These are phyloP conservation scores for Melanitta fusca DNA, from an alignment of 2,797 vertebrate genomes.

Conservation along the genomic window DNA sequence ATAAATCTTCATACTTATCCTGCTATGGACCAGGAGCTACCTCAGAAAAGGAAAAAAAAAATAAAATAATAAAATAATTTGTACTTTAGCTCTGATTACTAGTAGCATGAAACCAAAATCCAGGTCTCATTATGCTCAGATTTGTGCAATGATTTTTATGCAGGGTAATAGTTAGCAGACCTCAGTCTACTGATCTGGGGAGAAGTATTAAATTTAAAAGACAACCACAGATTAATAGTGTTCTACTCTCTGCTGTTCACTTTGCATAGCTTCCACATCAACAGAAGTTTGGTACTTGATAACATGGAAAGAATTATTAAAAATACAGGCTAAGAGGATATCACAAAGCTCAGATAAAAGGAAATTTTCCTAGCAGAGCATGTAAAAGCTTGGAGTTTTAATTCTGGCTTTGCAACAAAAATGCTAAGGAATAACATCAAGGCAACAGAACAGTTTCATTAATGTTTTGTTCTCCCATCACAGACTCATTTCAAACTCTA, in stretches of 20 bases:
- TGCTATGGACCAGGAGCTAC: not conserved
- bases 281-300: not conserved
- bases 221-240: not conserved
- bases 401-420: not conserved
- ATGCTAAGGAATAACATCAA: not conserved
- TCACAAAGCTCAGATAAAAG: not conserved
- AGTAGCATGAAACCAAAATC: slow-evolving; percentile 5
- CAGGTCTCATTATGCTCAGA: not conserved
- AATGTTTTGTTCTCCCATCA: not conserved
- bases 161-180: not conserved
- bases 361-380: not conserved
- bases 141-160: not conserved
- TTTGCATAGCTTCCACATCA: not conserved
- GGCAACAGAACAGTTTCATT: not conserved
- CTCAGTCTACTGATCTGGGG: not conserved
- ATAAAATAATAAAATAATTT: not conserved
- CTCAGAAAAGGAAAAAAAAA: not conserved
- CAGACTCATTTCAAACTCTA: not conserved
- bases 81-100: not conserved
- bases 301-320: not conserved
- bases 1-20: not conserved
- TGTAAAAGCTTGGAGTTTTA: not conserved
- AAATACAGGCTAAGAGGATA: not conserved
- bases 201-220: slow-evolving; percentile 28
- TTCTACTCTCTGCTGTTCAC: not conserved